Percentiles rank a stretch among this genome's conserved stretches.
These are phyloP conservation scores for Notothenia coriiceps DNA, from an alignment of 2,113 vertebrate species.

Conservation along the genomic window DNA sequence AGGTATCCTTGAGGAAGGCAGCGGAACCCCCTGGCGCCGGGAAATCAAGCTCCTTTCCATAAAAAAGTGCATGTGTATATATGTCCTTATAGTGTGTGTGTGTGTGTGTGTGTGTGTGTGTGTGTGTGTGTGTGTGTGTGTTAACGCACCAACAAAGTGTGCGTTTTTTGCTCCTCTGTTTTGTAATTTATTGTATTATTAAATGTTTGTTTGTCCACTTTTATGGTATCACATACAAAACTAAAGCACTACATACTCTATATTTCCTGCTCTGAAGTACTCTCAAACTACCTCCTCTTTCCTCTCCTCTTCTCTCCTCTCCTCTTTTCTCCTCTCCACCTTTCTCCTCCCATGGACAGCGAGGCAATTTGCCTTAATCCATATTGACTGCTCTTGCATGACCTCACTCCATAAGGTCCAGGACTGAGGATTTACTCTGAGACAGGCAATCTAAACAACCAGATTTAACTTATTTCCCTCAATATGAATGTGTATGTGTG, in stretches of 20 bases:
- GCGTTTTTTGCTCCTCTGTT: not conserved
- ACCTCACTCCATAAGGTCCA: slow-evolving; percentile 80
- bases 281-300: not conserved
- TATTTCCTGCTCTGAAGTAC: slow-evolving; percentile 46
- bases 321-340: slow-evolving; percentile 16
- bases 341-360: slow-evolving; percentile 71
- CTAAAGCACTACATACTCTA: slow-evolving; percentile 49
- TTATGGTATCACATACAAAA: slow-evolving; percentile 58
- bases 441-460: slow-evolving; percentile 85
- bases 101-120: too few relatives aligned
- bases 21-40: too few relatives aligned
- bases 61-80: too few relatives aligned
- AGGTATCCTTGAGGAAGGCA: too few relatives aligned
- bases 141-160: too few relatives aligned
- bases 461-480: slow-evolving; percentile 76
- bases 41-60: too few relatives aligned
- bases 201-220: slow-evolving; percentile 13
- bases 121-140: too few relatives aligned
- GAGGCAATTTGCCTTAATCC: slow-evolving; percentile 84
- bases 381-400: slow-evolving; percentile 84
- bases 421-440: slow-evolving; percentile 79
- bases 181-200: not conserved
- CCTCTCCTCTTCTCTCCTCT: slow-evolving; percentile 8
- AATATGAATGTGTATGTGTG: slow-evolving; percentile 33
- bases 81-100: too few relatives aligned